Conservation (phyloP, 2,888 invertebrate genomes). For the Sesamia inferens region DNA sequence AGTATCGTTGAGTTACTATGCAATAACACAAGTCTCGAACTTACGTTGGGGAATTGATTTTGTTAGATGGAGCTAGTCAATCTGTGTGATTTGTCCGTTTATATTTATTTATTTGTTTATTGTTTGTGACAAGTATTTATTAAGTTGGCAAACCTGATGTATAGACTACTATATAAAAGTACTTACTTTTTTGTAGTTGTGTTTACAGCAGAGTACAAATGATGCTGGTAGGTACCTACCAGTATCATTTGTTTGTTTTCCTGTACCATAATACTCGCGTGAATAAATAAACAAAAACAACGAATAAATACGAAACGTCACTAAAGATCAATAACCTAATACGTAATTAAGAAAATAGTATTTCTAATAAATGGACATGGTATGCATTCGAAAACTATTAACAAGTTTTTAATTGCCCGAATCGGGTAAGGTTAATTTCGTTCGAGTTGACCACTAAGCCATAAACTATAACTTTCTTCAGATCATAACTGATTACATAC, state of each 20-base stretch:
- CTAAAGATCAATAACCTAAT: background rate
- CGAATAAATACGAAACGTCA: background rate
- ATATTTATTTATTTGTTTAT: too few relatives aligned
- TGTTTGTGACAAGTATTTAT: slow-evolving; percentile 1
- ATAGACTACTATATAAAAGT: background rate
- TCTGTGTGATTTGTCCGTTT: too few relatives aligned
- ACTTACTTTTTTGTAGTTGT: too few relatives aligned
- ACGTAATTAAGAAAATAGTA: background rate
- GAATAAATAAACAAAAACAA: background rate
- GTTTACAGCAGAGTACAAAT: too few relatives aligned
- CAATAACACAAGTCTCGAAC: too few relatives aligned
- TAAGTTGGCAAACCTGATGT: too few relatives aligned
- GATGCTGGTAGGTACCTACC: too few relatives aligned
- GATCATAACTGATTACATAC: too few relatives aligned
- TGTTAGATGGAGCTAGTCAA: too few relatives aligned
- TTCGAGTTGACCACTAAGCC: too few relatives aligned
- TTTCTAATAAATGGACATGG: background rate
- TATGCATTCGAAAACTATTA: background rate
- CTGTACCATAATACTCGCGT: background rate
- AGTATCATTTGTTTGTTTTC: background rate
- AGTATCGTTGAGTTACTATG: too few relatives aligned
- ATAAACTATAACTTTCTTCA: background rate
- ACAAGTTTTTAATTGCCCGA: background rate
- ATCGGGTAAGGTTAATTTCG: background rate
- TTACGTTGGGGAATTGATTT: too few relatives aligned